Percentiles rank a stretch among this genome's conserved stretches.
These are phyloP conservation scores for Regulus satrapa DNA, from an alignment of 2,113 vertebrate genomes.

Conservation along the genomic window DNA sequence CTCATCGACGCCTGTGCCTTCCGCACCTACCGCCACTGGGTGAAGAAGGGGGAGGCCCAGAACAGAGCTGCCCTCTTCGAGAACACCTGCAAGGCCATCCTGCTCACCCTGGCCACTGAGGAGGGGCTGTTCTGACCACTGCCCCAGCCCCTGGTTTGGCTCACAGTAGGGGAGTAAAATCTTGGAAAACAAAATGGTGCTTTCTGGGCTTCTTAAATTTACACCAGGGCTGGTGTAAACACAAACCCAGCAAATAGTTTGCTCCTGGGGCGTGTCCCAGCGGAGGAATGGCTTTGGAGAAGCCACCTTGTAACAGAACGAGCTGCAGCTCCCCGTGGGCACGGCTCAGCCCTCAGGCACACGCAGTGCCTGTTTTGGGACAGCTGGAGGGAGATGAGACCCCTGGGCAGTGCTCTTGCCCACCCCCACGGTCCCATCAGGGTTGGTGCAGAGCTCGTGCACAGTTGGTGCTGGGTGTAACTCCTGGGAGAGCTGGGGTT, in stretches of 20 bases:
- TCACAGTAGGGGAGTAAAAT: constrained; percentile 20
- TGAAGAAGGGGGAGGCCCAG: constrained; percentile 96
- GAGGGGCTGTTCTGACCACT: constrained; percentile 50
- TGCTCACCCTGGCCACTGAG: constrained; percentile 81
- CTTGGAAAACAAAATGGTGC: neutral
- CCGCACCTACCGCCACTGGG: constrained; percentile 97
- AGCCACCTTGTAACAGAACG: neutral
- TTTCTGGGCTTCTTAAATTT: neutral
- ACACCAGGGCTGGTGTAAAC: neutral
- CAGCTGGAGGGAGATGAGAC: fast-evolving
- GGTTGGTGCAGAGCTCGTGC: neutral
- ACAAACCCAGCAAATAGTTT: fast-evolving
- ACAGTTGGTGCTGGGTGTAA: fast-evolving
- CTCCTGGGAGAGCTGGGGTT: neutral
- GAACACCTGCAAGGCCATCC: constrained; percentile 91
- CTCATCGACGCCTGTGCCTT: constrained; percentile 94
- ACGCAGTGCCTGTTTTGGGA: neutral
- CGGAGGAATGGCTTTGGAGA: neutral
- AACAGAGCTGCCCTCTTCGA: constrained; percentile 96
- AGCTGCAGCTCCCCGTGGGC: neutral
- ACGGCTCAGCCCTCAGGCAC: neutral
- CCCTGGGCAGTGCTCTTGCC: fast-evolving
- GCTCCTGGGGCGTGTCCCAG: neutral
- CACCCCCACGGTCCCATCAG: neutral
- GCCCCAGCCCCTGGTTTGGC: neutral